Evolutionary conservation across 2,113 vertebrate genomes (phyloP).

Genomic region (Chloropsis cyanopogon): DNA sequence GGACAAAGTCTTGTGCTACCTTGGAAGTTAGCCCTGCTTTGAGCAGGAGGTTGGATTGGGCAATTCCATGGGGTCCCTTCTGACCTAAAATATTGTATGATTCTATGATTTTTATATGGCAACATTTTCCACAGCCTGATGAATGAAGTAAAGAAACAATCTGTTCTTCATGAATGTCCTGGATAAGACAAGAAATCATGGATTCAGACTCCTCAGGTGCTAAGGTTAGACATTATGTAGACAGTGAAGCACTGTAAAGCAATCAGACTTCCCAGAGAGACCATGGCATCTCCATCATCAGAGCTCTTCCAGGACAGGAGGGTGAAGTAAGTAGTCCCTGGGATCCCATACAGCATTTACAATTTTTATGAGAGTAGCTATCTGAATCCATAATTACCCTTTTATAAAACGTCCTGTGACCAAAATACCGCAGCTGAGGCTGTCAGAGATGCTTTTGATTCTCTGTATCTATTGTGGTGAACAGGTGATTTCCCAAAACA

Average conservation of each 20-base stretch:
- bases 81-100: not conserved
- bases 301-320: not conserved
- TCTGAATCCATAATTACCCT: not conserved
- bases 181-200: not conserved
- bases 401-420: not conserved
- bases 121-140: not conserved
- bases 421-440: not conserved
- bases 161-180: not conserved
- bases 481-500: not conserved
- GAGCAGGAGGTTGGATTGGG: not conserved
- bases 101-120: not conserved
- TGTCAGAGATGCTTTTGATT: not conserved
- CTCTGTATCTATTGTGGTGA: not conserved
- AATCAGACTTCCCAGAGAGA: not conserved
- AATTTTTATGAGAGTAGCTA: not conserved
- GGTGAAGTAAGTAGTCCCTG: not conserved
- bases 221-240: not conserved
- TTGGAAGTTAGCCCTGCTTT: not conserved
- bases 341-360: not conserved
- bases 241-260: not conserved
- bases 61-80: not conserved
- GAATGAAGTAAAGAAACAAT: not conserved
- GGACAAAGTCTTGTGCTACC: not conserved
- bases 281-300: not conserved
- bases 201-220: not conserved